Conservation (phyloP, 2,797 vertebrate species). For the Sternarchorhynchus goeldii region DNA sequence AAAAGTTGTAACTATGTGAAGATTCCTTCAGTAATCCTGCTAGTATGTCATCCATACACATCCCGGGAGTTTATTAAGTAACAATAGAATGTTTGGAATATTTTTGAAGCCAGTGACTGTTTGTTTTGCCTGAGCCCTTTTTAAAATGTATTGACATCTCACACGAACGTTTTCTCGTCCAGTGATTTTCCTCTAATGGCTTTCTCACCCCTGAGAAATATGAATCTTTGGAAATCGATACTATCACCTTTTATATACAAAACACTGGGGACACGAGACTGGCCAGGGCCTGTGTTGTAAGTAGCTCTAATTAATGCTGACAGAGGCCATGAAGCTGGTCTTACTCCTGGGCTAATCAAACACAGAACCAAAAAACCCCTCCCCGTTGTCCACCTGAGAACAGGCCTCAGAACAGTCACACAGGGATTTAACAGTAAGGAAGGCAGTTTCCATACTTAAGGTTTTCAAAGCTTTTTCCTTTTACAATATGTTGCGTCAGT, state of each 20-base stretch:
- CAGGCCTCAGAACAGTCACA: too few relatives aligned
- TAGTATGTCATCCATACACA: neutral
- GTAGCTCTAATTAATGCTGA: constrained; percentile 26
- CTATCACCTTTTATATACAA: constrained; percentile 32
- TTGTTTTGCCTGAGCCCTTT: constrained; percentile 29
- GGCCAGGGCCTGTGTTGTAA: neutral
- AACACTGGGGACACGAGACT: constrained; percentile 13
- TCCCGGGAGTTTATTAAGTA: constrained; percentile 20
- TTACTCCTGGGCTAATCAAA: too few relatives aligned
- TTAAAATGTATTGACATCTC: constrained; percentile 27
- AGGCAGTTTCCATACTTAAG: neutral
- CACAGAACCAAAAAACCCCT: neutral
- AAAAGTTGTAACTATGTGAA: neutral
- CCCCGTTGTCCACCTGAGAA: neutral
- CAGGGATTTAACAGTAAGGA: neutral
- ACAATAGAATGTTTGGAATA: neutral
- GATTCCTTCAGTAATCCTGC: neutral
- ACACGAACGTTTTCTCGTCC: constrained; percentile 13
- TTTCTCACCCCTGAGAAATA: constrained; percentile 28
- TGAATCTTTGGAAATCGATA: constrained; percentile 37
- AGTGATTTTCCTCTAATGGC: constrained; percentile 40
- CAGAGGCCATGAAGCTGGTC: too few relatives aligned
- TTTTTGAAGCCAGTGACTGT: constrained; percentile 10
- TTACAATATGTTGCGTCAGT: neutral
- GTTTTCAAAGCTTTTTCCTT: neutral